These are phyloP conservation scores for Catostylus mosaicus DNA, from an alignment of 30 jellyfish, hydroid and myxozoan species.

Conservation along the genomic window DNA sequence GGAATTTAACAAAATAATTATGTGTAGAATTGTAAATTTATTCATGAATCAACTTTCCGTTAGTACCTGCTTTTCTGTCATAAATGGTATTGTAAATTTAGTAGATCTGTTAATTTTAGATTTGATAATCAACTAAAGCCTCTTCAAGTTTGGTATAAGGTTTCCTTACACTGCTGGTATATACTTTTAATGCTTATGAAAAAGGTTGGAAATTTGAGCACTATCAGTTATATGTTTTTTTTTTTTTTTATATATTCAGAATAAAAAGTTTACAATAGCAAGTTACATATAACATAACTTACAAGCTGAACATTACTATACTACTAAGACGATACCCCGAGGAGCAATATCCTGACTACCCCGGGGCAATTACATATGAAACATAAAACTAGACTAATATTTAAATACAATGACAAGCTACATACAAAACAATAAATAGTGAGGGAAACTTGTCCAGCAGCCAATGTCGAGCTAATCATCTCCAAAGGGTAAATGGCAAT, in stretches of 20 bases:
- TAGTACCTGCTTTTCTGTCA: no score
- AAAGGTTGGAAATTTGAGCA: no score
- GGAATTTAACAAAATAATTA: no score
- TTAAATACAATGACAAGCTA: neutral
- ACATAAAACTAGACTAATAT: neutral
- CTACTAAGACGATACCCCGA: conserved; percentile 20
- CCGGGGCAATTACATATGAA: conserved; percentile 1
- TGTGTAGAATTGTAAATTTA: no score
- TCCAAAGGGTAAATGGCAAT: neutral
- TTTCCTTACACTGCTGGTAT: no score
- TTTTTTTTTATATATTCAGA: neutral
- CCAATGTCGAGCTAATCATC: neutral
- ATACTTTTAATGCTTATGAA: no score
- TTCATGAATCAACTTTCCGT: no score
- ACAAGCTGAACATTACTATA: conserved; percentile 5
- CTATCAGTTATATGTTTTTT: no score
- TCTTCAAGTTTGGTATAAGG: no score
- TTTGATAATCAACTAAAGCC: no score
- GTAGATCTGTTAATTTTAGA: no score
- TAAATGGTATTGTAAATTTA: no score
- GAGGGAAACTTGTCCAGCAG: conserved; percentile 4
- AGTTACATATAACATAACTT: conserved; percentile 12
- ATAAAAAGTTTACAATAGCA: neutral
- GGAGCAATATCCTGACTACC: conserved; percentile 35
- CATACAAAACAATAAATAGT: neutral